Percentiles rank a stretch among this genome's conserved stretches.
phyloP scores from a whole-genome alignment of 2,797 vertebrate genomes.

The Anabas testudineus region DNA sequence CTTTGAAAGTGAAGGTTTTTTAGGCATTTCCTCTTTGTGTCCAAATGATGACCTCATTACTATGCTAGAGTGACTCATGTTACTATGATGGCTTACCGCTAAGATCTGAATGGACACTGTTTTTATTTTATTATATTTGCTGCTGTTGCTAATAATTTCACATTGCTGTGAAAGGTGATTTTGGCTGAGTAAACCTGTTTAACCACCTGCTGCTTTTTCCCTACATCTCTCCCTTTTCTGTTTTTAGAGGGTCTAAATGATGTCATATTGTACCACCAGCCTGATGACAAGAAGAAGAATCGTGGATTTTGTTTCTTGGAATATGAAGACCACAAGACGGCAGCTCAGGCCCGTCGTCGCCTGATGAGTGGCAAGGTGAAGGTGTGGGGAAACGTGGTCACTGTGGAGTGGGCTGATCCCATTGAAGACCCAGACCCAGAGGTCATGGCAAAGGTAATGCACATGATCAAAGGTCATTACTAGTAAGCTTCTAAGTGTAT shows the following conservation, averaged over 20 bases:
- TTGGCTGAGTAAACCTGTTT: background rate
- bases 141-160: background rate
- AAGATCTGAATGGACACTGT: constrained; percentile 73
- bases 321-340: constrained; percentile 99
- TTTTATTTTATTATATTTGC: background rate
- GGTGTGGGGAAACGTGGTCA: constrained; percentile 98
- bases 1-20: background rate
- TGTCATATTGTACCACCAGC: constrained; percentile 99
- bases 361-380: constrained; percentile 99
- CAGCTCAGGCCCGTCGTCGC: constrained; percentile 96
- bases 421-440: constrained; percentile 99
- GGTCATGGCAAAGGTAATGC: constrained; percentile 97
- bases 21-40: constrained; percentile 37
- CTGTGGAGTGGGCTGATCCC: constrained; percentile 99
- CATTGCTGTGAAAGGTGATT: background rate
- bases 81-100: constrained; percentile 74
- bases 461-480: background rate
- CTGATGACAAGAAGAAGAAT: constrained; percentile 99
- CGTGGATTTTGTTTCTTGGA: constrained; percentile 98
- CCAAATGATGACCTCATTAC: constrained; percentile 65
- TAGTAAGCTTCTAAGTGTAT: background rate
- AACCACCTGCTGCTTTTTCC: constrained; percentile 16
- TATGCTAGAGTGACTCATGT: constrained; percentile 68
- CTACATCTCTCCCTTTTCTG: constrained; percentile 14
- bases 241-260: constrained; percentile 96